phyloP scores from a whole-genome alignment of 2,113 vertebrate genomes.

The Herpailurus yagouaroundi region DNA sequence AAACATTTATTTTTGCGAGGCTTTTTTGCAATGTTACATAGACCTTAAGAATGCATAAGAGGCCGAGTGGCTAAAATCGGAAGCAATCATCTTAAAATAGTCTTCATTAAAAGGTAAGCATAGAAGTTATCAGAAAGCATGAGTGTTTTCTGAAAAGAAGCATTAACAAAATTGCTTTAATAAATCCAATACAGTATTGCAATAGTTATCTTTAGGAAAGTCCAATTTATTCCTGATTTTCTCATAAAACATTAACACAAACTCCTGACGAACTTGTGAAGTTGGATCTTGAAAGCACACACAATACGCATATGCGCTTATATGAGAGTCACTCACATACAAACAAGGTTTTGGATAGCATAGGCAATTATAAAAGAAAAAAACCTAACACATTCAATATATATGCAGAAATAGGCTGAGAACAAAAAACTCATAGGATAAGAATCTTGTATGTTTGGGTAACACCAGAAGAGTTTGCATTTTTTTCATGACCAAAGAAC shows the following conservation, averaged over 20 bases:
- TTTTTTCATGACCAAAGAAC: neutral
- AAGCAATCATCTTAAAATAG: conserved; percentile 40
- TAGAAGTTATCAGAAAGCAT: neutral
- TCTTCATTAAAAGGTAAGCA: conserved; percentile 29
- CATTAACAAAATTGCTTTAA: conserved; percentile 25
- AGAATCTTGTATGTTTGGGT: neutral
- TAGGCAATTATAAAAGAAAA: neutral
- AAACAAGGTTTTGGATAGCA: conserved; percentile 1
- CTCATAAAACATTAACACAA: neutral
- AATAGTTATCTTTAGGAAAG: conserved; percentile 35
- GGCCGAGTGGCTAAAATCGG: conserved; percentile 11
- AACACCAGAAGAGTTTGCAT: neutral
- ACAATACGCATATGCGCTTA: neutral
- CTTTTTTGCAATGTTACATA: neutral
- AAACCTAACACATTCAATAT: neutral
- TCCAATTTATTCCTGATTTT: neutral
- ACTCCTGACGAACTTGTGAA: conserved; percentile 16
- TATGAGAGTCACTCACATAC: neutral
- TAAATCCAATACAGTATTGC: conserved; percentile 9
- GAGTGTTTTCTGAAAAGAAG: conserved; percentile 22
- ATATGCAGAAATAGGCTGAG: neutral
- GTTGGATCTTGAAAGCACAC: neutral
- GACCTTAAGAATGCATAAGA: neutral
- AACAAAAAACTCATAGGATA: neutral
- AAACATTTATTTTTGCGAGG: neutral